Evolutionary conservation across 53 echinoderm and acorn worm genomes (phyloP).

Genomic region (Paelopatides confundens): DNA sequence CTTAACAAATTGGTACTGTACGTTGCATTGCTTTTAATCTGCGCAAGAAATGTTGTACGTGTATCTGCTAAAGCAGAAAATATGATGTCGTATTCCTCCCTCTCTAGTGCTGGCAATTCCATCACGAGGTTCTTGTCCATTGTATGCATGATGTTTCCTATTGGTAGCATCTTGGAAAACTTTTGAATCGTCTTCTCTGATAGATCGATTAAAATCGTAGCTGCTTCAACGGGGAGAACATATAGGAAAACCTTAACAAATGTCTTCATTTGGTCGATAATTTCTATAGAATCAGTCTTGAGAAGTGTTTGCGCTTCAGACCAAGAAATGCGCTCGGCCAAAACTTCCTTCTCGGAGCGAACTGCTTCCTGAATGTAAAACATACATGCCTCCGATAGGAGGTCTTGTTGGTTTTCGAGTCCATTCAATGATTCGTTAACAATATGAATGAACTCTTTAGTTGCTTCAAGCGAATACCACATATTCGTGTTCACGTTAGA

Average conservation of each 20-base stretch:
- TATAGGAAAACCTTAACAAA: neutral
- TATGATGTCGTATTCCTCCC: neutral
- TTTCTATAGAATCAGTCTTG: neutral
- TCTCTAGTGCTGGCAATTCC: neutral
- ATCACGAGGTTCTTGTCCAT: neutral
- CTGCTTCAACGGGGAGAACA: neutral
- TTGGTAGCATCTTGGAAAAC: neutral
- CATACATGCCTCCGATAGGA: neutral
- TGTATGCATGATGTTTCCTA: neutral
- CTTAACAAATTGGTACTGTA: too few species aligned
- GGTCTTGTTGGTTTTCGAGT: neutral
- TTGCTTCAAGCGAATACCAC: neutral
- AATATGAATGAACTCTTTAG: neutral
- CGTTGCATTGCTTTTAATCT: neutral
- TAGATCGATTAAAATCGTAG: neutral
- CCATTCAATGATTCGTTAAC: neutral
- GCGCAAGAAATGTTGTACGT: neutral
- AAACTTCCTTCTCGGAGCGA: neutral
- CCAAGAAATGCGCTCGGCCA: conserved; percentile 13
- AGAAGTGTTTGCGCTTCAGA: neutral
- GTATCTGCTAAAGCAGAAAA: neutral
- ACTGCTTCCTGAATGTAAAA: conserved; percentile 6
- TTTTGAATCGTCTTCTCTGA: neutral
- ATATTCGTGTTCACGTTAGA: neutral
- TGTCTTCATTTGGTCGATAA: neutral